These are phyloP conservation scores for Oryzias dopingdopingensis DNA, from an alignment of 2,797 vertebrate genomes.

Conservation along the genomic window DNA sequence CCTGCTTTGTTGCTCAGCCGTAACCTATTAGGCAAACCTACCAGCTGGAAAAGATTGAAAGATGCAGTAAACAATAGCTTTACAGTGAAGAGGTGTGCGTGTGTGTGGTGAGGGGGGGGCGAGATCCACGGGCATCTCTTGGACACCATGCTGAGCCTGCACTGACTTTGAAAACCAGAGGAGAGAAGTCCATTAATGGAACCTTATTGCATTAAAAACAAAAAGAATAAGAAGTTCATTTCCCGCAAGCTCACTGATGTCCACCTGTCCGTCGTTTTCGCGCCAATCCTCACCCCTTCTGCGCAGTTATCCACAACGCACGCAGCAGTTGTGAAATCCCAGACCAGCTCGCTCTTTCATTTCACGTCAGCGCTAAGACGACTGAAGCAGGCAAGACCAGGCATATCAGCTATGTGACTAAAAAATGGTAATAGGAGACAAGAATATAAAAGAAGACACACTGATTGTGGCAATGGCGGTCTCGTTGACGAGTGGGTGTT, in stretches of 20 bases:
- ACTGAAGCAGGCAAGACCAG: slow-evolving; percentile 82
- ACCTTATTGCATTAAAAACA: slow-evolving; percentile 42
- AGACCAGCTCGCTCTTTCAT: slow-evolving; percentile 75
- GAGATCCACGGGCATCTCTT: slow-evolving; percentile 39
- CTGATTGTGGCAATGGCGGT: slow-evolving; percentile 65
- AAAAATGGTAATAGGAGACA: slow-evolving; percentile 75
- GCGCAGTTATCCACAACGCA: slow-evolving; percentile 53
- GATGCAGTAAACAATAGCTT: slow-evolving; percentile 32
- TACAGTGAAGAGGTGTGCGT: slow-evolving; percentile 21
- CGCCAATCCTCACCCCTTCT: slow-evolving; percentile 26
- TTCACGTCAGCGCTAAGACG: slow-evolving; percentile 65
- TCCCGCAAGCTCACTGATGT: slow-evolving; percentile 53
- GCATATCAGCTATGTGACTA: slow-evolving; percentile 80
- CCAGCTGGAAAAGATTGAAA: slow-evolving; percentile 35
- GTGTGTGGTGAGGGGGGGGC: slow-evolving; percentile 26
- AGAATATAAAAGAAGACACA: slow-evolving; percentile 76
- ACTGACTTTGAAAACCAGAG: slow-evolving; percentile 18
- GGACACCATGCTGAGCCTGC: slow-evolving; percentile 16
- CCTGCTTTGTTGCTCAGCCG: slow-evolving; percentile 28
- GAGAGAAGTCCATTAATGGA: slow-evolving; percentile 34
- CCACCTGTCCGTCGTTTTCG: slow-evolving; percentile 32
- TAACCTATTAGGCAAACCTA: slow-evolving; percentile 38
- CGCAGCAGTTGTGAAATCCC: slow-evolving; percentile 79
- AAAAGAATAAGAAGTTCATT: slow-evolving; percentile 31
- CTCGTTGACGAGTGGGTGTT: slow-evolving; percentile 66